Percentiles rank a stretch among this genome's conserved stretches.
phyloP scores from a whole-genome alignment of 2,797 vertebrate genomes.

The Enteromius treurensis region DNA sequence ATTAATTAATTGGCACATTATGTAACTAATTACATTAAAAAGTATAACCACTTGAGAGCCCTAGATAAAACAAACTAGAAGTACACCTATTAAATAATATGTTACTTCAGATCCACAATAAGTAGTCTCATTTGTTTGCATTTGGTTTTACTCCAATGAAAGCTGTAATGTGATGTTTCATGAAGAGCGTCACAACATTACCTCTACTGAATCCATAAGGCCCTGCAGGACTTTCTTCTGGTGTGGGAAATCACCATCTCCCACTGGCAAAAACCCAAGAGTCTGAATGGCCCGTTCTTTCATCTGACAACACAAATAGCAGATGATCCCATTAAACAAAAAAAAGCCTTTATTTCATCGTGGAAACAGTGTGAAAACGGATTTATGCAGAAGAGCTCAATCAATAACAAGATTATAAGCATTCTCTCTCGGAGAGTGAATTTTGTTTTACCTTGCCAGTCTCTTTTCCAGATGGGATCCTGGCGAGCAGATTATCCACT shows the following conservation, averaged over 20 bases:
- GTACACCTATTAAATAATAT: not conserved
- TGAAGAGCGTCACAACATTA: conserved; percentile 61
- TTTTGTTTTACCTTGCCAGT: conserved; percentile 84
- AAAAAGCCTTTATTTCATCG: not conserved
- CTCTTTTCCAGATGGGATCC: conserved; percentile 95
- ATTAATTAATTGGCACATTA: not conserved
- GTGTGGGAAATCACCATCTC: conserved; percentile 92
- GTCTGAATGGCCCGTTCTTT: conserved; percentile 95
- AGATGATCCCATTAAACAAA: conserved; percentile 2
- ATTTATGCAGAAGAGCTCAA: not conserved
- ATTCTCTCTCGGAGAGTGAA: not conserved
- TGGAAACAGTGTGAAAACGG: not conserved
- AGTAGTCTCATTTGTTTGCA: too few species aligned
- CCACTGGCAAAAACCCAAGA: conserved; percentile 93
- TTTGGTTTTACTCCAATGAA: too few species aligned
- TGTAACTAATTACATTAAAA: not conserved
- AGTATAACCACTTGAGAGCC: not conserved
- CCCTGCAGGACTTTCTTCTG: conserved; percentile 94
- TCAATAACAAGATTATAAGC: not conserved
- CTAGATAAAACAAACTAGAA: not conserved
- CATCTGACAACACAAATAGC: conserved; percentile 79
- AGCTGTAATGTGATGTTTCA: not conserved
- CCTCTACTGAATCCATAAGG: conserved; percentile 99
- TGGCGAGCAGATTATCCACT: conserved; percentile 89
- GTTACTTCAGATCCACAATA: not conserved